phyloP scores from a whole-genome alignment of 2,888 invertebrate genomes.

The Dastarcus helophoroides region DNA sequence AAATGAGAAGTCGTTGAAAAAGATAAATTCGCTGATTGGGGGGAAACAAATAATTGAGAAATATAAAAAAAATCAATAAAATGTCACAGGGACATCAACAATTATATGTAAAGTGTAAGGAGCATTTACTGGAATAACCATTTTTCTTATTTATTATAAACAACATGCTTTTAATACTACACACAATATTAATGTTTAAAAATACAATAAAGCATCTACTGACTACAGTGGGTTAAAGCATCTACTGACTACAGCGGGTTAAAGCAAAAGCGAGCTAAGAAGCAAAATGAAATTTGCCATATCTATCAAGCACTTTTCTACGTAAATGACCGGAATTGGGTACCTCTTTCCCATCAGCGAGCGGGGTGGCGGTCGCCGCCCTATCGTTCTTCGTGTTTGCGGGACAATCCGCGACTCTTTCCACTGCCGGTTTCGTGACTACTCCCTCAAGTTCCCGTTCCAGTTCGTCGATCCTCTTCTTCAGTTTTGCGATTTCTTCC shows the following conservation, averaged over 20 bases:
- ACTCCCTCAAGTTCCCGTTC: constrained; percentile 22
- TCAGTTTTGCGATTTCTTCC: constrained; percentile 29
- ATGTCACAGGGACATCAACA: too few relatives aligned
- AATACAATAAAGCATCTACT: too few relatives aligned
- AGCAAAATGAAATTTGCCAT: constrained; percentile 8
- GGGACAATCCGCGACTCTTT: constrained; percentile 3
- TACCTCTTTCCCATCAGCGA: constrained; percentile 26
- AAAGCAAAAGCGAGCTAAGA: constrained; percentile 5
- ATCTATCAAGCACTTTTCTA: constrained; percentile 6
- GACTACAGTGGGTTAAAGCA: too few relatives aligned
- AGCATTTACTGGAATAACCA: too few relatives aligned
- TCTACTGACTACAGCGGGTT: too few relatives aligned
- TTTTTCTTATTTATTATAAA: too few relatives aligned
- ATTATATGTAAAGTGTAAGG: too few relatives aligned
- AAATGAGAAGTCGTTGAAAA: constrained; percentile 18
- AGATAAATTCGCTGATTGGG: too few relatives aligned
- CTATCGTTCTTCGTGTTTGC: constrained; percentile 9
- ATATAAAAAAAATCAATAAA: too few relatives aligned
- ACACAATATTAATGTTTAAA: too few relatives aligned
- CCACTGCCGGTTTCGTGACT: constrained; percentile 17
- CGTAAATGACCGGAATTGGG: constrained; percentile 9
- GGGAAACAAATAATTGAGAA: too few relatives aligned
- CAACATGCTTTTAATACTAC: too few relatives aligned
- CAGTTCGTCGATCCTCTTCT: constrained; percentile 22
- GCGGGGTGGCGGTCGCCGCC: constrained; percentile 19